Conservation (phyloP, 2,797 vertebrate species). For the Leucoraja ocellata region DNA sequence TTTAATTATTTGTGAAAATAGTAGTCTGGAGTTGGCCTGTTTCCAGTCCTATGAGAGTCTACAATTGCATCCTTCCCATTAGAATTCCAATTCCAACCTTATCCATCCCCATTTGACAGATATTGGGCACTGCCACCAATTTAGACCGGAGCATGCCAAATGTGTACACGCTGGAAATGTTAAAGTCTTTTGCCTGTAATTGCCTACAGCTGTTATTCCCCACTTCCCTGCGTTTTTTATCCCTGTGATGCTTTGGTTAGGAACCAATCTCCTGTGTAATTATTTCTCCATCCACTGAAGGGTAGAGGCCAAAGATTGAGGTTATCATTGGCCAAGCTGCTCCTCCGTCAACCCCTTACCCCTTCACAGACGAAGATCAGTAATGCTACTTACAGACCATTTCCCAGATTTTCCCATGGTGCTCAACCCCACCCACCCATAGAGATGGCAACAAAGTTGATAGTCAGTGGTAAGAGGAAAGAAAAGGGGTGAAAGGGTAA, state of each 20-base stretch:
- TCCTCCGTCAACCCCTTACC: background rate
- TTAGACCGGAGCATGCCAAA: background rate
- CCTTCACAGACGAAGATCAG: background rate
- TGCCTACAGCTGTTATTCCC: background rate
- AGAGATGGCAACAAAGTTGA: background rate
- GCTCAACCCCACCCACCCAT: background rate
- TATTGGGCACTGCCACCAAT: background rate
- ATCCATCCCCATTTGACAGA: background rate
- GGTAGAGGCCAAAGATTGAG: background rate
- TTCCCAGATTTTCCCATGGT: background rate
- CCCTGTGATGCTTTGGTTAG: background rate
- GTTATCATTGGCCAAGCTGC: background rate
- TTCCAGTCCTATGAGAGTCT: background rate
- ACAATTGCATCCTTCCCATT: background rate
- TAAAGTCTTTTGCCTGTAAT: background rate
- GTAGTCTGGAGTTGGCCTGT: background rate
- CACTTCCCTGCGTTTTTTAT: background rate
- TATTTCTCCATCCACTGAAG: background rate
- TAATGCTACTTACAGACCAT: background rate
- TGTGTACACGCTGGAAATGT: background rate
- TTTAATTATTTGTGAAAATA: background rate
- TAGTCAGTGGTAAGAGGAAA: background rate
- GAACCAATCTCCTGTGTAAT: background rate
- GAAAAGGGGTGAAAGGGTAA: background rate
- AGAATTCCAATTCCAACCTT: background rate